phyloP scores from a whole-genome alignment of 2,797 vertebrate genomes.

The Cetoscarus ocellatus region DNA sequence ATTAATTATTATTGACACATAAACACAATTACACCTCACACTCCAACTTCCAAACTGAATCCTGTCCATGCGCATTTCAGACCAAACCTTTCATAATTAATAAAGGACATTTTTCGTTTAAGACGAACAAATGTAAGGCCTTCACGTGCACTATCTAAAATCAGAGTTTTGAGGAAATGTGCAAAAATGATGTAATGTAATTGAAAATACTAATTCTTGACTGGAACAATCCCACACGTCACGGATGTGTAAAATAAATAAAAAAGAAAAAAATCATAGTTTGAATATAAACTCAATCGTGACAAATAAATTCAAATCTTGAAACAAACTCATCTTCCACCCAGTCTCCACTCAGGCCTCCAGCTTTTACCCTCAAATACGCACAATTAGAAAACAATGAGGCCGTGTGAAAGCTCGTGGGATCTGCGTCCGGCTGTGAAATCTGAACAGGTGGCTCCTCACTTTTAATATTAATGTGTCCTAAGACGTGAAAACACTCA shows the following conservation, averaged over 20 bases:
- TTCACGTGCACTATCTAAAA: constrained; percentile 1
- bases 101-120: constrained; percentile 10
- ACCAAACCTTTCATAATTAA: neutral
- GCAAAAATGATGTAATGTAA: too few relatives aligned
- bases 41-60: too few relatives aligned
- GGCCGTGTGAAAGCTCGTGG: constrained; percentile 47
- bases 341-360: constrained; percentile 23
- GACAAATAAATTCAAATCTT: constrained; percentile 17
- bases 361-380: constrained; percentile 71
- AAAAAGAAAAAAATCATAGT: neutral
- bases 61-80: neutral
- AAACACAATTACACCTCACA: too few relatives aligned
- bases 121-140: constrained; percentile 30
- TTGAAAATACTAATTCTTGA: too few relatives aligned
- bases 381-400: constrained; percentile 58
- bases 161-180: neutral
- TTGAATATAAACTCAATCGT: constrained; percentile 2
- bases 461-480: constrained; percentile 26
- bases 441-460: constrained; percentile 37
- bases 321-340: constrained; percentile 14
- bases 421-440: constrained; percentile 38
- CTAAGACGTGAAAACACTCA: constrained; percentile 38
- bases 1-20: too few relatives aligned
- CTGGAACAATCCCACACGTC: too few relatives aligned
- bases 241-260: too few relatives aligned